Base-by-base conservation (phyloP, 2,113 vertebrate genomes). In the Tursiops truncatus region DNA sequence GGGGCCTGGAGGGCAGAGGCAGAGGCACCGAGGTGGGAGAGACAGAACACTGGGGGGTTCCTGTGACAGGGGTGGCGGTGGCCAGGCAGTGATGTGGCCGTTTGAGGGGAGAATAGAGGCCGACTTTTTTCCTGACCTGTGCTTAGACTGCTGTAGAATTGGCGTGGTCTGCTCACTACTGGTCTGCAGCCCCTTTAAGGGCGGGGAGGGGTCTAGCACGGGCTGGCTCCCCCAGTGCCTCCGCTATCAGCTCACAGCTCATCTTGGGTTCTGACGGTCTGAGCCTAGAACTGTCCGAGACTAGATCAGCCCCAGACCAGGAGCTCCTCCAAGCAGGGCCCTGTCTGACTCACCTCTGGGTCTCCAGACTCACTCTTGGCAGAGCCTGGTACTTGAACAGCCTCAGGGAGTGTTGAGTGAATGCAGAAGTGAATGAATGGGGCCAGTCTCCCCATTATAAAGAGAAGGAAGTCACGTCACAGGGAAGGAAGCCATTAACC, bases 51-150 rank as follows among this genome's bases (percentile, higher is more conserved):
- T 2, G 9, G 10, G 4, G 10, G 44, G 15, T 67, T 36, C 23
- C 36, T 28, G 20, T 65, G 71, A 25, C 47, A 10, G 56, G 8
- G 1, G 23, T 4, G 23, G 15, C 8, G 0, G 23, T 3, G 23
- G 15, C 10, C 5, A 44, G 17, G 68, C 14, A 33, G 9, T 0
- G 21, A 4, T 6, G 31, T 0, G 33, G 47, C 6, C 5, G 0
- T 56, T 14, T 26, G 79, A 28, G n/a, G 31, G 20, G 41, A 67
- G 20, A 53, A 7, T 6, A 47, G 23, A 53, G 56, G 17, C 33
- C 1, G 6, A 14, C 62, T 44, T 65, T 36, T 60, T 62, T n/a
- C 71, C 62, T 28, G 14, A 15, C 3, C 1, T 5, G 15, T 65
- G 26, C 91, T n/a, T 38, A 58, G 50, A 26, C 23, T 3, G 8